Evolutionary conservation across 2,797 vertebrate genomes (phyloP).

Genomic region (Sebastes kiyomatsui): DNA sequence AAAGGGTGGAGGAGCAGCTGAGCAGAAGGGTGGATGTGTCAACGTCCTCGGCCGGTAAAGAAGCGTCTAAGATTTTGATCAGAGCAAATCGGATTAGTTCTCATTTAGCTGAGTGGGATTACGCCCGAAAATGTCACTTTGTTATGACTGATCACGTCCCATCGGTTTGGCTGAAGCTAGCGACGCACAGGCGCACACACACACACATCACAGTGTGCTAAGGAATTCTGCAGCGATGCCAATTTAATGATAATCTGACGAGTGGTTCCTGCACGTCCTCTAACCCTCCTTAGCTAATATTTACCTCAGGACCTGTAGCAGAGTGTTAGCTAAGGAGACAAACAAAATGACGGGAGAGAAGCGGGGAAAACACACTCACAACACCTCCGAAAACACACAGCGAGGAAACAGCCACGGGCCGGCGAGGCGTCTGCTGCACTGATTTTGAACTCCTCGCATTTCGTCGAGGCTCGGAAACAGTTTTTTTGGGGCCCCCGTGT

Average conservation of each 20-base stretch:
- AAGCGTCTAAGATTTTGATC: slow-evolving; percentile 74
- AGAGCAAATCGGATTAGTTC: slow-evolving; percentile 78
- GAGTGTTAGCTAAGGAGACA: slow-evolving; percentile 64
- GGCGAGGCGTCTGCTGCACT: slow-evolving; percentile 50
- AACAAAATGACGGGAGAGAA: slow-evolving; percentile 54
- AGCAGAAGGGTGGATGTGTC: slow-evolving; percentile 54
- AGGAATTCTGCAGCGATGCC: slow-evolving; percentile 67
- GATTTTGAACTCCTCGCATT: slow-evolving; percentile 49
- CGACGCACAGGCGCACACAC: slow-evolving; percentile 22
- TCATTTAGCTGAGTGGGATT: slow-evolving; percentile 82
- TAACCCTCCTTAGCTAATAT: slow-evolving; percentile 73
- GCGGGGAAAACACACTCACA: slow-evolving; percentile 1
- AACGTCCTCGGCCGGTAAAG: slow-evolving; percentile 39
- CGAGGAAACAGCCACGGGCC: slow-evolving; percentile 41
- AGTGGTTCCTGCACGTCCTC: slow-evolving; percentile 63
- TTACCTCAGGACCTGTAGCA: slow-evolving; percentile 70
- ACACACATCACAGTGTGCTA: slow-evolving; percentile 6
- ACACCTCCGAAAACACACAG: slow-evolving; percentile 51
- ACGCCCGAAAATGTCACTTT: slow-evolving; percentile 78
- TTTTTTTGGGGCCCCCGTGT: slow-evolving; percentile 40
- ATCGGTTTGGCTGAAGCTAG: slow-evolving; percentile 45
- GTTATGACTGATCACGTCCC: slow-evolving; percentile 81
- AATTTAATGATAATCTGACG: slow-evolving; percentile 77
- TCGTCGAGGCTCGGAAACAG: slow-evolving; percentile 40
- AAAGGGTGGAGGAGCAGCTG: slow-evolving; percentile 3